Evolutionary conservation across 1,140 invertebrate species (phyloP), one percentile per base, ranked within the genome.

Genomic region (Leptestheria dahalacensis): DNA sequence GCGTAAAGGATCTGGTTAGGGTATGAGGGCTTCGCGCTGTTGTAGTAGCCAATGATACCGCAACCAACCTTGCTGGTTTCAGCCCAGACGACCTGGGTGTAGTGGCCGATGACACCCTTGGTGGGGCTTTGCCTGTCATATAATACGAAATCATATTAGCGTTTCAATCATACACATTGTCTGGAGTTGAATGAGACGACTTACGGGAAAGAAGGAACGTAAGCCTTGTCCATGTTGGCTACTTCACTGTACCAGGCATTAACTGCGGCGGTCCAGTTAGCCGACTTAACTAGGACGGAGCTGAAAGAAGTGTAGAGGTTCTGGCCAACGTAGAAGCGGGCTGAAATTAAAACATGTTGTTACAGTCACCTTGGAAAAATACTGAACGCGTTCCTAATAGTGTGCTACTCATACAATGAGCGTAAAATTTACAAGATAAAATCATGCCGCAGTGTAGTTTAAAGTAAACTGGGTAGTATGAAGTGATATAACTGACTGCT

Each of bases 191-290:
- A n/a, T n/a, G n/a, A n/a, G n/a, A n/a, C n/a, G n/a, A 52, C 53
- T 56, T 53, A 67, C 66, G 63, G 25, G 60, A 64, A 67, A 2
- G 58, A 61, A 12, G 62, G 12, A 26, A 64, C 59, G 55, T 49
- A 29, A 9, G 23, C 48, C 9, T 55, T 60, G 41, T 59, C 15
- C 53, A 67, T 62, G 23, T 62, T 54, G 4, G 41, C 64, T 25
- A 67, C 66, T 59, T 68, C 66, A 48, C 67, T 62, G 49, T 65
- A 68, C 65, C 66, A 68, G 21, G 61, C 53, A 46, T 62, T 25
- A 48, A 68, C 54, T 47, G 66, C 63, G 11, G 57, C 41, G 18
- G 48, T 46, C 66, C 66, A 67, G 53, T 48, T 67, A 51, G 63
- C 63, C 6, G 33, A 9, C 6, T 6, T 41, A 15, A 15, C 15